A percentile compares a stretch with the other conserved stretches of the same genome.
Evolutionary conservation across 2,113 vertebrate species (phyloP).

Genomic region (Beaufortia kweichowensis): DNA sequence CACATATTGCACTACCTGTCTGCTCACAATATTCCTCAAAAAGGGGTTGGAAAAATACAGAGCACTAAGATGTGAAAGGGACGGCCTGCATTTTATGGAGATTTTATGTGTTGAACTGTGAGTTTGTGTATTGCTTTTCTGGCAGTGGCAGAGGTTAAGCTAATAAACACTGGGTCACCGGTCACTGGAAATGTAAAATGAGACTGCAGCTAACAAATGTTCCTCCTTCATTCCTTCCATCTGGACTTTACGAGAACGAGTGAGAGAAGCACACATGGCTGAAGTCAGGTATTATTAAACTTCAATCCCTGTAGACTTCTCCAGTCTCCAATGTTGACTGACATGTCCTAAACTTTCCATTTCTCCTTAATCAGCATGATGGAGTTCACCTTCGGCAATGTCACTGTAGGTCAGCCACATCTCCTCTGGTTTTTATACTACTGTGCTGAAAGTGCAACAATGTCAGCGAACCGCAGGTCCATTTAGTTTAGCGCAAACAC

Average conservation of each 20-base stretch:
- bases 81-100: slow-evolving; percentile 31
- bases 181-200: slow-evolving; percentile 62
- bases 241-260: slow-evolving; percentile 52
- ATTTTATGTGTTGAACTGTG: background rate
- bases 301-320: slow-evolving; percentile 16
- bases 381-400: slow-evolving; percentile 37
- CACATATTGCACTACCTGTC: background rate
- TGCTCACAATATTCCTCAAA: background rate
- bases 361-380: slow-evolving; percentile 37
- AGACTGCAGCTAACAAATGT: slow-evolving; percentile 59
- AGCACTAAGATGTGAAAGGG: slow-evolving; percentile 49
- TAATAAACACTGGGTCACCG: slow-evolving; percentile 67
- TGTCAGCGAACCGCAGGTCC: slow-evolving; percentile 31
- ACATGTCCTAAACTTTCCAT: slow-evolving; percentile 39
- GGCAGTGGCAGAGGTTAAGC: slow-evolving; percentile 59
- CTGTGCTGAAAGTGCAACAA: slow-evolving; percentile 41
- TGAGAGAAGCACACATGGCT: slow-evolving; percentile 20
- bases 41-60: background rate
- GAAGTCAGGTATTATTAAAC: slow-evolving; percentile 31
- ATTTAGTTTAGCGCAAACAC: slow-evolving; percentile 47
- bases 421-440: background rate
- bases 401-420: background rate
- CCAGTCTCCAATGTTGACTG: slow-evolving; percentile 13
- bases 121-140: slow-evolving; percentile 44
- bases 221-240: slow-evolving; percentile 60